Percentiles rank a stretch among this genome's conserved stretches.
phyloP scores from a whole-genome alignment of 35 echinoderm and acorn worm genomes.

The Ophiothrix spiculata region DNA sequence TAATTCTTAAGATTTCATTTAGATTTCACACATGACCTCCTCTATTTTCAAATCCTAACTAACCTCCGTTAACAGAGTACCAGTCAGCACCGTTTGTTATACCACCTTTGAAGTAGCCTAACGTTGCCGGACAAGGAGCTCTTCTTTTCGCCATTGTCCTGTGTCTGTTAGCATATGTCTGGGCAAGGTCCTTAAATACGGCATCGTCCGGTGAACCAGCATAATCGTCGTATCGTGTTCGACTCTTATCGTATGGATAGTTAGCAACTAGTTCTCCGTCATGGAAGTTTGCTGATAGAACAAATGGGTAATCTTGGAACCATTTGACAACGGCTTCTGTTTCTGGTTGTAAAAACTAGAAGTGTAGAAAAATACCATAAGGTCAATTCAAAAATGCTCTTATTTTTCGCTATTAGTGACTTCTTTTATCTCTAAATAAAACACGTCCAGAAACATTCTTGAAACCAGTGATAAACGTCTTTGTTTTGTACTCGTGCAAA shows the following conservation, averaged over 20 bases:
- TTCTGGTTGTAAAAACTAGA: conserved; percentile 58
- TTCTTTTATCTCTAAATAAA: too few relatives aligned
- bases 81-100: conserved; percentile 93
- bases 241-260: conserved; percentile 87
- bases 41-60: too few relatives aligned
- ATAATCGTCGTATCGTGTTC: conserved; percentile 58
- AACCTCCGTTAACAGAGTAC: conserved; percentile 93
- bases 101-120: conserved; percentile 54
- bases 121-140: conserved; percentile 39
- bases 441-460: too few relatives aligned
- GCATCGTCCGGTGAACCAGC: conserved; percentile 75
- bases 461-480: too few relatives aligned
- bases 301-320: conserved; percentile 78
- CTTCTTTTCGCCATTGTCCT: conserved; percentile 56
- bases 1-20: too few relatives aligned
- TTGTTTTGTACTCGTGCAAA: too few relatives aligned
- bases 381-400: too few relatives aligned
- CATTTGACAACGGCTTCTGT: conserved; percentile 68
- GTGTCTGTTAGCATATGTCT: conserved; percentile 71
- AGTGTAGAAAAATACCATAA: too few relatives aligned
- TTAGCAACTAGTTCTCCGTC: conserved; percentile 93
- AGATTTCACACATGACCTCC: too few relatives aligned
- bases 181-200: conserved; percentile 74
- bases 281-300: conserved; percentile 90
- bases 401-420: too few relatives aligned